A percentile compares a stretch with the other conserved stretches of the same genome.
Evolutionary conservation across 1,140 invertebrate genomes (phyloP).

Genomic region (Halictus rubicundus): DNA sequence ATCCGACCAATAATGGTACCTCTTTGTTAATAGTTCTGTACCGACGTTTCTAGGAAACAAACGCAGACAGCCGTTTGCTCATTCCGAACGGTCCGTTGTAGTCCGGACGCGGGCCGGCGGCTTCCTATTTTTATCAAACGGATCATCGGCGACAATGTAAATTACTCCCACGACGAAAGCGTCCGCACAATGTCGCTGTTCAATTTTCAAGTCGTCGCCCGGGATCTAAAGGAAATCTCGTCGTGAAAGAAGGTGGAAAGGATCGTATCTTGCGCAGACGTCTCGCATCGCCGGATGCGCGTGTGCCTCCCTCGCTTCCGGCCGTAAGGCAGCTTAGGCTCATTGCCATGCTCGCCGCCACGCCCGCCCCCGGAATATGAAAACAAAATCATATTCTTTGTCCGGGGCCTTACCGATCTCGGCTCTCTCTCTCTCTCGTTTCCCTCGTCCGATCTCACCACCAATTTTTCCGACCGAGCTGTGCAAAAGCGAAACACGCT

Average conservation of each 20-base stretch:
- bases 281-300: conserved; percentile 70
- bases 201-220: conserved; percentile 31
- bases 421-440: conserved; percentile 9
- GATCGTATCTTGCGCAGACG: conserved; percentile 57
- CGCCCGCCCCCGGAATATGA: conserved; percentile 69
- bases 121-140: not conserved
- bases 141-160: not conserved
- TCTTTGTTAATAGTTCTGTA: too few species aligned
- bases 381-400: conserved; percentile 72
- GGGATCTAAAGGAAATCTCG: conserved; percentile 16
- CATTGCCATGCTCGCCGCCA: conserved; percentile 65
- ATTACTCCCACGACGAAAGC: not conserved
- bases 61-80: too few species aligned
- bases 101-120: too few species aligned
- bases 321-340: conserved; percentile 57
- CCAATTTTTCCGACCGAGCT: too few species aligned
- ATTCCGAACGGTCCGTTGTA: too few species aligned
- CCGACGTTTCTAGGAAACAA: too few species aligned
- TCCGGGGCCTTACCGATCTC: conserved; percentile 64
- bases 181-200: not conserved
- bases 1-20: too few species aligned
- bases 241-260: conserved; percentile 50
- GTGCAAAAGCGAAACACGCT: too few species aligned
- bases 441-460: not conserved
- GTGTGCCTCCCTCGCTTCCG: conserved; percentile 71